A percentile compares a stretch with the other conserved stretches of the same genome.
phyloP scores from a whole-genome alignment of 2,797 vertebrate genomes.

The Gymnocypris eckloni region DNA sequence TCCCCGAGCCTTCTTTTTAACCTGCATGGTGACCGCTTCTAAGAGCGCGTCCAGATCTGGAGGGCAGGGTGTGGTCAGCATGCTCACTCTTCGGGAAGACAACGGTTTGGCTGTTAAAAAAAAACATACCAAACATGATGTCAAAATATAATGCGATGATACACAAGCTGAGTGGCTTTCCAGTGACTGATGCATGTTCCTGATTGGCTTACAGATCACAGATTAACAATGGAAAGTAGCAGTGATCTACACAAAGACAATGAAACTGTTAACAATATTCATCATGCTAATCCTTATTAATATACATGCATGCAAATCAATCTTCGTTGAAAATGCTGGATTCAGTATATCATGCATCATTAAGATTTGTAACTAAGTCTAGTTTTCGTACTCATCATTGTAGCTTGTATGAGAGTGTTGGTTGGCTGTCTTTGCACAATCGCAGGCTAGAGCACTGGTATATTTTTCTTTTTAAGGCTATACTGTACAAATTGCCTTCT shows the following conservation, averaged over 20 bases:
- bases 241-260: background rate
- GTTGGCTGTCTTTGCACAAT: too few relatives aligned
- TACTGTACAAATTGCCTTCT: too few relatives aligned
- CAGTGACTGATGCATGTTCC: background rate
- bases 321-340: too few relatives aligned
- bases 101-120: slow-evolving; percentile 75
- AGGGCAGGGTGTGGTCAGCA: slow-evolving; percentile 62
- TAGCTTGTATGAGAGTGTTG: too few relatives aligned
- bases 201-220: background rate
- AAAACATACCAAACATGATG: slow-evolving; percentile 9
- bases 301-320: too few relatives aligned
- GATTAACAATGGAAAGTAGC: background rate
- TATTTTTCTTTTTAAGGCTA: too few relatives aligned
- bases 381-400: too few relatives aligned
- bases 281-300: background rate
- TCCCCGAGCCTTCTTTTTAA: slow-evolving; percentile 77
- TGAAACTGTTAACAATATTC: background rate
- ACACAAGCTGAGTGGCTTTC: background rate
- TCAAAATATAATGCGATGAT: slow-evolving; percentile 10
- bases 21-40: slow-evolving; percentile 67
- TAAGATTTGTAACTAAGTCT: too few relatives aligned
- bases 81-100: slow-evolving; percentile 78
- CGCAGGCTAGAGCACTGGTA: too few relatives aligned
- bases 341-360: too few relatives aligned
- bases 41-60: slow-evolving; percentile 79